A percentile compares a stretch with the other conserved stretches of the same genome.
Conservation (phyloP, 2,888 invertebrate species). For the Brassicogethes aeneus region DNA sequence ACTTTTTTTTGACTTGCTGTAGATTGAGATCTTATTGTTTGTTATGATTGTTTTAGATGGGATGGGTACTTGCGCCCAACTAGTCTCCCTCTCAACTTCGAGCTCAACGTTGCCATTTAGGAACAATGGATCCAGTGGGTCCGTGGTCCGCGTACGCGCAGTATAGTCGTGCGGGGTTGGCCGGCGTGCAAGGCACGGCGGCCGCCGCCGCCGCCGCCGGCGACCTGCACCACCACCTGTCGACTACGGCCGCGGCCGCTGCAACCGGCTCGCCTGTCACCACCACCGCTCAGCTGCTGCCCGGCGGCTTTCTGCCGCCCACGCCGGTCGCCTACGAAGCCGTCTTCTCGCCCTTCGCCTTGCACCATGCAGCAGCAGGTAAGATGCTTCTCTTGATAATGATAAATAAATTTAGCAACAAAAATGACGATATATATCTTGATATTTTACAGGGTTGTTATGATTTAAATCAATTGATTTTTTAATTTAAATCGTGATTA, state of each 20-base stretch:
- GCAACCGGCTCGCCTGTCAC: conserved; percentile 49
- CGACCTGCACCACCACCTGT: conserved; percentile 60
- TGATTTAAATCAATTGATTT: too few species aligned
- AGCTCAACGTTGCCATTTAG: conserved; percentile 3
- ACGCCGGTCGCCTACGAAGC: conserved; percentile 72
- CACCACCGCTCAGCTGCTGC: conserved; percentile 57
- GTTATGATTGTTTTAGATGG: conserved; percentile 35
- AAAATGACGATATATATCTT: too few species aligned
- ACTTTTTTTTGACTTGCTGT: too few species aligned
- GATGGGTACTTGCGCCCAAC: conserved; percentile 33
- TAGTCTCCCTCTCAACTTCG: conserved; percentile 12
- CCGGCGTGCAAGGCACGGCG: conserved; percentile 51
- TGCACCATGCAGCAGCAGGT: conserved; percentile 57
- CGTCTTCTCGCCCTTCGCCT: conserved; percentile 66
- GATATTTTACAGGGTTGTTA: too few species aligned
- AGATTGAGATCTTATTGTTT: too few species aligned
- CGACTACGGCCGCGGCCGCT: conserved; percentile 40
- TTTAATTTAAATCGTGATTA: too few species aligned
- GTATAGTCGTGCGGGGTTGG: conserved; percentile 76
- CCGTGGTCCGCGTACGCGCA: conserved; percentile 79
- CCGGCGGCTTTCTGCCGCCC: conserved; percentile 65
- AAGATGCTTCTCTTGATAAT: too few species aligned
- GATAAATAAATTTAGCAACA: too few species aligned
- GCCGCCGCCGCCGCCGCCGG: conserved; percentile 51
- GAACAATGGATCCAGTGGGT: conserved; percentile 76